Evolutionary conservation across 1,140 invertebrate genomes (phyloP).

Genomic region (Lithobius niger): DNA sequence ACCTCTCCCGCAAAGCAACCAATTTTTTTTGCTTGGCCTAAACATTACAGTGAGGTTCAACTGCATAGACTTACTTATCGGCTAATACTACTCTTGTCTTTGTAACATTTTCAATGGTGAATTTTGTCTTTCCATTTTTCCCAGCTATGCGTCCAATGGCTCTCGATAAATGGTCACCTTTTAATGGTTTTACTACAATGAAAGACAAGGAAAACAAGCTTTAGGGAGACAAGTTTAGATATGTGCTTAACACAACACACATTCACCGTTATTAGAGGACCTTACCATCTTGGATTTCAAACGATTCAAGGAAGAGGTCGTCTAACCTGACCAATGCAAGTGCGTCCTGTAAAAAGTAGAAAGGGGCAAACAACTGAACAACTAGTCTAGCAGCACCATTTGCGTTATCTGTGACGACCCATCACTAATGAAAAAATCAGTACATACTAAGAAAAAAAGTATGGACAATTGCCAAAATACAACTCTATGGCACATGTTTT

Average conservation of each 20-base stretch:
- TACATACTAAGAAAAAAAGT: too few species aligned
- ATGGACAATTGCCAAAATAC: too few species aligned
- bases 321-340: slow-evolving; percentile 87
- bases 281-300: slow-evolving; percentile 80
- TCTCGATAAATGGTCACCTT: slow-evolving; percentile 88
- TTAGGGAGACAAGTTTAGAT: not conserved
- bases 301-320: slow-evolving; percentile 93
- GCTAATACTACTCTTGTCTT: slow-evolving; percentile 97
- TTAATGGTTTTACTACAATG: slow-evolving; percentile 67
- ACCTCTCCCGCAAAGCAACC: too few species aligned
- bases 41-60: too few species aligned
- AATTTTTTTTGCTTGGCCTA: too few species aligned
- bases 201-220: slow-evolving; percentile 4
- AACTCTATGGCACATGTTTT: too few species aligned
- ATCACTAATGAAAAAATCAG: too few species aligned
- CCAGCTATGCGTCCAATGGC: slow-evolving; percentile 94
- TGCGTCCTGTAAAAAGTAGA: slow-evolving; percentile 50
- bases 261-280: not conserved
- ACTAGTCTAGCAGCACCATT: too few species aligned
- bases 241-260: slow-evolving; percentile 8
- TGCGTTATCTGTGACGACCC: too few species aligned
- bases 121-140: slow-evolving; percentile 93
- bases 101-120: slow-evolving; percentile 97
- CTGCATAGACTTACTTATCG: slow-evolving; percentile 47
- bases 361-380: not conserved